Conservation (phyloP, 1,140 invertebrate species). For the Cylas formicarius region DNA sequence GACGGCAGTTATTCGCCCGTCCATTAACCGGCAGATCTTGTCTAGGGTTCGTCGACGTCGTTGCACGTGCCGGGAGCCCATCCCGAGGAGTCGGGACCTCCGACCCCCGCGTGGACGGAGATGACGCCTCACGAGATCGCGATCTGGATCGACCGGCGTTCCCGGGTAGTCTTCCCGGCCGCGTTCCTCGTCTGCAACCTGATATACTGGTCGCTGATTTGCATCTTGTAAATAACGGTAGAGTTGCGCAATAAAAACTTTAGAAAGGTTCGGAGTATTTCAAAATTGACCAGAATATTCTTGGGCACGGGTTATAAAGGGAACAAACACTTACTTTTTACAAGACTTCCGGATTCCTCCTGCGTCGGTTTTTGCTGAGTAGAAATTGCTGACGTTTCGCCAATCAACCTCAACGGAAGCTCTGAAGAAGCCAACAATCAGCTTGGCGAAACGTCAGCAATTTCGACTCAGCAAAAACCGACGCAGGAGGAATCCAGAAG, state of each 20-base stretch:
- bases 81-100: conserved; percentile 33
- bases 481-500: too few relatives aligned
- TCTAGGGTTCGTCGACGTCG: conserved; percentile 58
- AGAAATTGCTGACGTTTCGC: too few relatives aligned
- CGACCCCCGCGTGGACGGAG: conserved; percentile 56
- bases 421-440: too few relatives aligned
- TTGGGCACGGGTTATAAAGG: too few relatives aligned
- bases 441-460: too few relatives aligned
- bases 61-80: conserved; percentile 54
- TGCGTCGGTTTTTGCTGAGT: too few relatives aligned
- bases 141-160: conserved; percentile 76
- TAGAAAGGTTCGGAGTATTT: too few relatives aligned
- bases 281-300: too few relatives aligned
- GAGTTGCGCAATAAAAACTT: background rate
- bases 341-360: too few relatives aligned
- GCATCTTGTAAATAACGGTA: conserved; percentile 4
- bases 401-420: too few relatives aligned
- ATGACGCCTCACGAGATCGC: conserved; percentile 81
- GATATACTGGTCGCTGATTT: conserved; percentile 80
- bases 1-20: conserved; percentile 65
- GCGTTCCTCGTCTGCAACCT: conserved; percentile 76
- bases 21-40: conserved; percentile 57
- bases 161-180: conserved; percentile 68
- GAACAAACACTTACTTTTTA: too few relatives aligned
- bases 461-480: too few relatives aligned